Base-by-base conservation (phyloP, 2,113 vertebrate species). In the Callionymus lyra region DNA sequence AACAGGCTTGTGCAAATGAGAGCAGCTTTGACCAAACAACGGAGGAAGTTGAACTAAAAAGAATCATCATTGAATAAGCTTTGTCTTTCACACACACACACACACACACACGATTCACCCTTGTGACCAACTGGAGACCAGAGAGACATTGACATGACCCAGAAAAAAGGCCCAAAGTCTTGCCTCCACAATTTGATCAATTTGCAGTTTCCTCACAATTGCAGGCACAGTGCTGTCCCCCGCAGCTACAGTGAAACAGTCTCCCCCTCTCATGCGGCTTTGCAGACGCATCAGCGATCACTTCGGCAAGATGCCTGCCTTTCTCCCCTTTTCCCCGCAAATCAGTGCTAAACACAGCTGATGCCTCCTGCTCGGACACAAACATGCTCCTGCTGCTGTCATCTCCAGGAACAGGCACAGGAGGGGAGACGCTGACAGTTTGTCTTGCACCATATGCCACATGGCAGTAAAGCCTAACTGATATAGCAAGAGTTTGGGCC, bases 361-460 rank as follows among this genome's bases (percentile, higher is more conserved):
- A 81, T 79, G 78, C 72, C 80, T 76, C 77, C 68, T 84, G 76
- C 77, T 16, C 58, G 66, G 77, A 80, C 68, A 62, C 68, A 67
- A 75, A 77, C 62, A 17, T 59, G 61, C 68, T 76, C 76, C 44
- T 79, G 66, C 73, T 74, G 56, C 73, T 77, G 79, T 83, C 80
- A 75, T 70, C 66, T 71, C 77, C 53, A 42, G 65, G 63, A 68
- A 69, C 34, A 53, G 50, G 59, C 55, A 56, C 65, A 65, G 56
- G 59, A 76, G 41, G 66, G 56, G 59, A 78, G 44, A 70, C 68
- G 60, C 73, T 84, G 83, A 85, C 84, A 86, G 80, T 86, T 85
- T 87, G 86, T 87, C 84, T 85, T 72, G 73, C 61, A 77, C 79
- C 86, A 86, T 87, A 85, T 86, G 86, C 80, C 75, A 73, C 67